Evolutionary conservation across 2,797 vertebrate species (phyloP), one percentile per base, ranked within the genome.

Genomic region (Scleropages formosus): DNA sequence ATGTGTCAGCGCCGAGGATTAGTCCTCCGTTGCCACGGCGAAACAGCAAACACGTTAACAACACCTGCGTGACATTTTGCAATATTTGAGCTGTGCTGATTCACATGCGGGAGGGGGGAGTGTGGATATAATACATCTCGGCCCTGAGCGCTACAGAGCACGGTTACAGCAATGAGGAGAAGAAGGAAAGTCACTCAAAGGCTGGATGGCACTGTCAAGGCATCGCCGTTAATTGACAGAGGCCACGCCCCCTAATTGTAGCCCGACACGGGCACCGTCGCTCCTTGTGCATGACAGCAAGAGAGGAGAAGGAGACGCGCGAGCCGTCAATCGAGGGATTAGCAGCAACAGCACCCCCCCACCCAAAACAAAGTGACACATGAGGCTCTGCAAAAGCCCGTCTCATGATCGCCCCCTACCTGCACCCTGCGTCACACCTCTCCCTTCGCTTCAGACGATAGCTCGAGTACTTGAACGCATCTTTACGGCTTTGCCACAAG

Each of bases 261-360:
- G 44, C 44, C 77, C 82, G 63, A 61, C 80, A 81, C 39, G 31
- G 31, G 80, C 63, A 47, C 60, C 76, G 73, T 75, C 68, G 60
- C 65, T 71, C 67, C 31, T 58, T 79, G 73, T 77, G 63, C 79
- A 82, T 77, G 81, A n/a, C n/a, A n/a, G n/a, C n/a, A n/a, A n/a
- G n/a, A n/a, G n/a, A 75, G 76, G 61, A 27, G 63, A 51, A 61
- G 39, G 22, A 27, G 27, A 82, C 70, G 24, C 53, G 73, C 71
- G 73, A 66, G 82, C 64, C 44, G 86, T 90, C 89, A 90, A 79
- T 70, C 46, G 70, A 80, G 77, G 85, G 85, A 89, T 88, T 88
- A 89, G 89, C 89, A 86, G 87, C 84, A 85, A 86, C 80, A 86
- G 75, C 11, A 76, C 77, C 74, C 83, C 80, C 80, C 78, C 27